Conservation (phyloP, 2,888 invertebrate species). For the Argynnis bischoffii region DNA sequence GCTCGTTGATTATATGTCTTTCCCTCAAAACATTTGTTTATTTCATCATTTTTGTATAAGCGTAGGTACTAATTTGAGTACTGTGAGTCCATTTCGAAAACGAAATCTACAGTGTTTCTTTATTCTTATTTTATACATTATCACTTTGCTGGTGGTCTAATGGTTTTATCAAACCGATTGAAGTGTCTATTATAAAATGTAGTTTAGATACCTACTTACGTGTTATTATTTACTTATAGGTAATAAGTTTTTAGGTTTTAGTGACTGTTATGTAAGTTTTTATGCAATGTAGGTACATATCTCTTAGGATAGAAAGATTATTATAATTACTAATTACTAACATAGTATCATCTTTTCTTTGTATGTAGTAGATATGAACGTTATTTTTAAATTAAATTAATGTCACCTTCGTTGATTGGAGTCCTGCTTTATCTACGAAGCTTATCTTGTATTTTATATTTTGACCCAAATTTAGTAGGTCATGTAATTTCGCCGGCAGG, state of each 20-base stretch:
- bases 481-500: conserved; percentile 29
- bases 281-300: too few relatives aligned
- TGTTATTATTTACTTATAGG: too few relatives aligned
- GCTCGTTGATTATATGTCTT: neutral
- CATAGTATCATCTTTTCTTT: neutral
- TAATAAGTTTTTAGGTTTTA: too few relatives aligned
- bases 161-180: conserved; percentile 6
- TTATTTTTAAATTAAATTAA: conserved; percentile 12
- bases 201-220: neutral
- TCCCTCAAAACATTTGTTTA: neutral
- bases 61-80: neutral
- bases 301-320: too few relatives aligned
- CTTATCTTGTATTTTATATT: conserved; percentile 27
- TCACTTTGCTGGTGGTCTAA: conserved; percentile 14
- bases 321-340: too few relatives aligned
- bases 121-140: conserved; percentile 8
- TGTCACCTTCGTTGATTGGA: conserved; percentile 2
- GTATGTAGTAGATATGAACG: conserved; percentile 1
- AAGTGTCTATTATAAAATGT: neutral
- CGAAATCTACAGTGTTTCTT: neutral
- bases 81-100: too few relatives aligned
- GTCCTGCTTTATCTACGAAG: conserved; percentile 14
- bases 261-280: too few relatives aligned
- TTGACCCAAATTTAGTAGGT: conserved; percentile 26
- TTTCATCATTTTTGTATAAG: conserved; percentile 8